Evolutionary conservation across 2,888 invertebrate species (phyloP).

Genomic region (Germaria angustata): DNA sequence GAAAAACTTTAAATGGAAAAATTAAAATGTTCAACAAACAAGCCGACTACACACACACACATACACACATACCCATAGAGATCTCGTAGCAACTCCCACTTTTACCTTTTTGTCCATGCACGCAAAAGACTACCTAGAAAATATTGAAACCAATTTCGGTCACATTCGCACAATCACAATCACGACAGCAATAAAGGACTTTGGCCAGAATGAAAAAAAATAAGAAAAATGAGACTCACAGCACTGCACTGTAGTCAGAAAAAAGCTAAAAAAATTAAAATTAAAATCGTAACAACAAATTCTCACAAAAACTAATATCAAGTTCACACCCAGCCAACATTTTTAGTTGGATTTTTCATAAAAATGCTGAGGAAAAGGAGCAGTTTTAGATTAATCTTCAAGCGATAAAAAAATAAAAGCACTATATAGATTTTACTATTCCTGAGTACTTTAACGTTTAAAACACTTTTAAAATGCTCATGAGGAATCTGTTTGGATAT

Average conservation of each 20-base stretch:
- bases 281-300: conserved; percentile 34
- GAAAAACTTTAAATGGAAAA: conserved; percentile 45
- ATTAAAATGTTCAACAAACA: conserved; percentile 13
- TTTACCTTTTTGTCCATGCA: neutral
- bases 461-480: neutral
- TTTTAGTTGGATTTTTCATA: neutral
- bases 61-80: neutral
- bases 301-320: neutral
- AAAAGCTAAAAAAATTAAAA: conserved; percentile 16
- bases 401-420: too few relatives aligned
- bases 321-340: neutral
- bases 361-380: neutral
- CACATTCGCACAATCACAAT: conserved; percentile 50
- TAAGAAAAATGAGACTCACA: neutral
- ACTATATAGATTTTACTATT: too few relatives aligned
- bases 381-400: too few relatives aligned
- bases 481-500: neutral
- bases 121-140: neutral
- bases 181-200: conserved; percentile 7
- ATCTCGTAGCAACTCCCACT: neutral
- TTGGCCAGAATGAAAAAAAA: neutral
- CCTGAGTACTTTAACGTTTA: too few relatives aligned
- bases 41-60: neutral
- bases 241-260: neutral
- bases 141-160: conserved; percentile 64